Evolutionary conservation across 2,797 vertebrate genomes (phyloP), one percentile per base, ranked within the genome.

Genomic region (Sebastes iracundus): DNA sequence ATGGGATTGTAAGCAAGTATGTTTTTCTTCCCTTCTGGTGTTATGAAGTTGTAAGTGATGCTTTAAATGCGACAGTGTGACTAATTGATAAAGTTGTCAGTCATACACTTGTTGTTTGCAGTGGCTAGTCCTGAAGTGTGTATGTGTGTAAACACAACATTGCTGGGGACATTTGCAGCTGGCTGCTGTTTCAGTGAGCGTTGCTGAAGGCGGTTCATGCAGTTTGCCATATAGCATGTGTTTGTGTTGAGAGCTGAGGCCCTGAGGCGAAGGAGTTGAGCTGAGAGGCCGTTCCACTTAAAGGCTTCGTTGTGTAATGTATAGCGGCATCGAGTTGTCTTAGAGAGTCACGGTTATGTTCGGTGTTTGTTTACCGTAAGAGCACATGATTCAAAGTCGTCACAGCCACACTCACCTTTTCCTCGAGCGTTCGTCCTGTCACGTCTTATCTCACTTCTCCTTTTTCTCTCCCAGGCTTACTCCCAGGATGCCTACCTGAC

Each of bases 401-500:
- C 62, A 23, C 25, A 52, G 32, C 30, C 14, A 42, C 25, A 23
- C 71, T 49, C 70, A 72, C 53, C 77, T 71, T 82, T 67, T 68
- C 73, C 59, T 77, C 18, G 5, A n/a, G 10, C 9, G 18, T 60
- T 53, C 18, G 33, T 74, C n/a, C 9, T 7, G 23, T 71, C 5
- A 4, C 28, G 16, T 77, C 53, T 71, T 64, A 67, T 81, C 63
- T 85, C 16, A 53, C 59, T 16, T 71, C 28, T 75, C 18, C 38
- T 80, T 81, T 81, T 38, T 62, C 27, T 64, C 64, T 79, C 55
- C 0, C 93, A 98, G 98, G 98, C 98, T 0, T 99, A 98, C 88
- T 99, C 97, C 56, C 98, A 99, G 90, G 98, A 99, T 84, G 98
- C 98, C 92, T 99, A 99, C 95, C 95, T 99, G 95, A 99, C 95